Evolutionary conservation across 2,797 vertebrate genomes (phyloP), one percentile per base, ranked within the genome.

Genomic region (Enteromius mattozi): DNA sequence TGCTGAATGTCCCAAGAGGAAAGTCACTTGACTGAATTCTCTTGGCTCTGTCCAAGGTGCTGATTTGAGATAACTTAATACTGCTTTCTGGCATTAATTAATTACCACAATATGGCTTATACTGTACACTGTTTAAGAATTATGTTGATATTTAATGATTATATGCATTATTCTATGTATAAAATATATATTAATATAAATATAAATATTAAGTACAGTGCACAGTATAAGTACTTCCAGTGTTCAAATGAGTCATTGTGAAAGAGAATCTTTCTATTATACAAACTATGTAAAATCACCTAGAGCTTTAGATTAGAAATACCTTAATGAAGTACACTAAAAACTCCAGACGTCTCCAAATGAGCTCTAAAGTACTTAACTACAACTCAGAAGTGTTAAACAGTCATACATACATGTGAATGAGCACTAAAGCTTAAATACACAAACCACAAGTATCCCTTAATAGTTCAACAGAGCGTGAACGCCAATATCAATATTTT

Each of bases 21-120:
- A 83, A 85, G 80, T 42, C 49, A 30, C 63, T 83, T 80, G 68
- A 71, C 61, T 76, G 63, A 30, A 42, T 82, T 82, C 81, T 88
- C 85, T 81, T 88, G 90, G 85, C 88, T 74, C 91, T 92, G 89
- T 93, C 93, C 92, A 92, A 91, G 91, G 91, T 94, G 86, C 91
- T 86, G 91, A 93, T 81, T 77, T 56, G 3, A 84, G 69, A 49
- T 80, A 68, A 54, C 9, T 27, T 75, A 63, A 59, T 85, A 49
- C 24, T 72, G 30, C 79, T 80, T 84, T 71, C 81, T 72, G 27
- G 24, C 17, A 63, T 79, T 79, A 33, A 66, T 65, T 79, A 49
- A 37, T 19, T 19, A 19, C 16, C 30, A 66, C 14, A 63, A 14
- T 27, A 63, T 14, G 59, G 59, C n/a, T 66, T 66, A 33, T 66